phyloP scores from a whole-genome alignment of 2,797 vertebrate genomes.

The Microctenopoma steveboyesi region DNA sequence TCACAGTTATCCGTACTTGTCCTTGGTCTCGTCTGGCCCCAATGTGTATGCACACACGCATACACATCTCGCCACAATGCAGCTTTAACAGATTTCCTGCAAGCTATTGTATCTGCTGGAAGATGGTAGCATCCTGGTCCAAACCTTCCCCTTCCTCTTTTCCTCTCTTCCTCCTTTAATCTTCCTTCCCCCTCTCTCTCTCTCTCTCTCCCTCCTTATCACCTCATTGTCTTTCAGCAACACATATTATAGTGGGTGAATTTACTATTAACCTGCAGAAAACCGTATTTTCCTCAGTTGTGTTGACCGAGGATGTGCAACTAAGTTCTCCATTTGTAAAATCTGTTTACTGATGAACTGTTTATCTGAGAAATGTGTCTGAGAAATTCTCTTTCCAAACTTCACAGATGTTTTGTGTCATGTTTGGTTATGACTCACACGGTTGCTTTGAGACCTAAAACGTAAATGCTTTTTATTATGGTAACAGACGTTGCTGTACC shows the following conservation, averaged over 20 bases:
- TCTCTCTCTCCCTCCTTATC: background rate
- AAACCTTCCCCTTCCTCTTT: slow-evolving; percentile 37
- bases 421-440: slow-evolving; percentile 41
- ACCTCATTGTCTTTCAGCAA: background rate
- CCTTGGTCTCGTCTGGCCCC: slow-evolving; percentile 70
- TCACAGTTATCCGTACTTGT: slow-evolving; percentile 73
- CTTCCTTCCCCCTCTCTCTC: slow-evolving; percentile 11
- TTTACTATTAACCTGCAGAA: slow-evolving; percentile 11
- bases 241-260: background rate
- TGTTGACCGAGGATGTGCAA: background rate
- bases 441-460: slow-evolving; percentile 38
- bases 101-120: slow-evolving; percentile 79
- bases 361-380: slow-evolving; percentile 5
- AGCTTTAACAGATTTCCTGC: slow-evolving; percentile 82
- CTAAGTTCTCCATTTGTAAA: slow-evolving; percentile 3
- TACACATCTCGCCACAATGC: slow-evolving; percentile 55
- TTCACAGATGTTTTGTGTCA: slow-evolving; percentile 60
- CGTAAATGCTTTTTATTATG: slow-evolving; percentile 49
- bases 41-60: slow-evolving; percentile 23
- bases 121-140: slow-evolving; percentile 75
- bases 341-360: slow-evolving; percentile 16
- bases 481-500: slow-evolving; percentile 25
- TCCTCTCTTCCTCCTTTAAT: slow-evolving; percentile 42
- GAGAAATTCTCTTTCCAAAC: slow-evolving; percentile 11
- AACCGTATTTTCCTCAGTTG: background rate